A percentile compares a stretch with the other conserved stretches of the same genome.
Evolutionary conservation across 2,113 vertebrate genomes (phyloP).

Genomic region (Kryptolebias marmoratus): DNA sequence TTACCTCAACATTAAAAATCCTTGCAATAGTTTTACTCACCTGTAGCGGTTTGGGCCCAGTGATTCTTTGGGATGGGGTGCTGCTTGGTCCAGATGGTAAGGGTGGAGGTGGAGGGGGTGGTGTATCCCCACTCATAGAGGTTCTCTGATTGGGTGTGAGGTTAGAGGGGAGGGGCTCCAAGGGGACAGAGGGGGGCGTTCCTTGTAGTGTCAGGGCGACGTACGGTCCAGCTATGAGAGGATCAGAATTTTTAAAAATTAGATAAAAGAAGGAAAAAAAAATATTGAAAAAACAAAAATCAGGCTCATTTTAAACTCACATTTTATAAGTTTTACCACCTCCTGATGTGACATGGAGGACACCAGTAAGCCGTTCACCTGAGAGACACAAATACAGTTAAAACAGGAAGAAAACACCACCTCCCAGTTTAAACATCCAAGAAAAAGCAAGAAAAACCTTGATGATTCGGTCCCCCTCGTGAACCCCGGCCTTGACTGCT

Average conservation of each 20-base stretch:
- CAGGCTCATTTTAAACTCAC: slow-evolving; percentile 78
- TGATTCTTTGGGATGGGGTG: slow-evolving; percentile 86
- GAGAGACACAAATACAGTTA: not conserved
- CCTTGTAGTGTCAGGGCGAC: slow-evolving; percentile 92
- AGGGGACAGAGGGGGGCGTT: slow-evolving; percentile 77
- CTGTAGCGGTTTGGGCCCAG: slow-evolving; percentile 89
- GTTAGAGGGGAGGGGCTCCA: slow-evolving; percentile 75
- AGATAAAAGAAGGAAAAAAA: not conserved
- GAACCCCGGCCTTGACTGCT: slow-evolving; percentile 92
- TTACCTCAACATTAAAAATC: not conserved
- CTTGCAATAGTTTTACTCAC: slow-evolving; percentile 53
- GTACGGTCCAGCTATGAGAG: slow-evolving; percentile 84
- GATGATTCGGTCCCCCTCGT: slow-evolving; percentile 95
- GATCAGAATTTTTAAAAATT: not conserved
- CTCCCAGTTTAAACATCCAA: not conserved
- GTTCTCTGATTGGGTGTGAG: slow-evolving; percentile 70
- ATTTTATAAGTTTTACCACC: slow-evolving; percentile 96
- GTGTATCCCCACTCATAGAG: slow-evolving; percentile 62
- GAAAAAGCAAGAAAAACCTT: slow-evolving; percentile 82
- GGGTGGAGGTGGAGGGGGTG: slow-evolving; percentile 68
- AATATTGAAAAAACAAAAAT: too few species aligned
- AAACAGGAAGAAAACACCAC: not conserved
- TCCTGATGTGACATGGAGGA: slow-evolving; percentile 94
- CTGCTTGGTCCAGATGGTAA: slow-evolving; percentile 80
- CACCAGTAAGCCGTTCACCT: slow-evolving; percentile 94